Percentiles rank a stretch among this genome's conserved stretches.
phyloP scores from a whole-genome alignment of 1,140 invertebrate species.

The Hyles euphorbiae region DNA sequence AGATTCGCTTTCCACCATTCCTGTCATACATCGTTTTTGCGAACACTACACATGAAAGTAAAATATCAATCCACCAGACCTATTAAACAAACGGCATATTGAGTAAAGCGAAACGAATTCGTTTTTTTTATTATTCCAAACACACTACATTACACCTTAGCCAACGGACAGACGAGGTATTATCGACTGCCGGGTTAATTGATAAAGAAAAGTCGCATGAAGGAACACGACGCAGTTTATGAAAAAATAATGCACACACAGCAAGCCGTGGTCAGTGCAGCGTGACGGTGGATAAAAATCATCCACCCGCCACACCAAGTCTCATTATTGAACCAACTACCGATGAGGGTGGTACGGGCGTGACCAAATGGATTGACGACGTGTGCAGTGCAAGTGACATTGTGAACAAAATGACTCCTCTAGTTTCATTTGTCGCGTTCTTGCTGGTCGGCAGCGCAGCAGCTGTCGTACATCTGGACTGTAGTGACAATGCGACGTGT shows the following conservation, averaged over 20 bases:
- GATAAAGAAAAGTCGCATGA: slow-evolving; percentile 55
- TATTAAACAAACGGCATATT: slow-evolving; percentile 40
- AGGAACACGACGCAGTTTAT: slow-evolving; percentile 33
- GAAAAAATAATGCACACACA: slow-evolving; percentile 53
- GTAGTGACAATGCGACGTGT: slow-evolving; percentile 73
- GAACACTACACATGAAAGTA: slow-evolving; percentile 43
- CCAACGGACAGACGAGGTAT: slow-evolving; percentile 30
- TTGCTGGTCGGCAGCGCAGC: slow-evolving; percentile 40
- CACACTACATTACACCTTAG: slow-evolving; percentile 42
- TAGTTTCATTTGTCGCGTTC: slow-evolving; percentile 47
- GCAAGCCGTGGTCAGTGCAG: slow-evolving; percentile 39
- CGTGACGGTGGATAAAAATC: slow-evolving; percentile 70
- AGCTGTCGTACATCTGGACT: slow-evolving; percentile 56
- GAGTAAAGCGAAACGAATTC: slow-evolving; percentile 28
- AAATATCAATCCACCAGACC: slow-evolving; percentile 50
- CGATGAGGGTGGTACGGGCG: slow-evolving; percentile 48
- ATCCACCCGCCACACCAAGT: slow-evolving; percentile 39
- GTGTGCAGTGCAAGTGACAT: slow-evolving; percentile 51
- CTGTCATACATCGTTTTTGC: not conserved
- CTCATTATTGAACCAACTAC: slow-evolving; percentile 61
- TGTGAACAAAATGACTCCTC: slow-evolving; percentile 57
- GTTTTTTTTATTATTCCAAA: slow-evolving; percentile 24
- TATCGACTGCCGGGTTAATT: slow-evolving; percentile 26
- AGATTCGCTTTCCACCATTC: not conserved
- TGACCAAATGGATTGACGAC: slow-evolving; percentile 65